Evolutionary conservation across 1,140 invertebrate genomes (phyloP).

Genomic region (Drosophila nannoptera): DNA sequence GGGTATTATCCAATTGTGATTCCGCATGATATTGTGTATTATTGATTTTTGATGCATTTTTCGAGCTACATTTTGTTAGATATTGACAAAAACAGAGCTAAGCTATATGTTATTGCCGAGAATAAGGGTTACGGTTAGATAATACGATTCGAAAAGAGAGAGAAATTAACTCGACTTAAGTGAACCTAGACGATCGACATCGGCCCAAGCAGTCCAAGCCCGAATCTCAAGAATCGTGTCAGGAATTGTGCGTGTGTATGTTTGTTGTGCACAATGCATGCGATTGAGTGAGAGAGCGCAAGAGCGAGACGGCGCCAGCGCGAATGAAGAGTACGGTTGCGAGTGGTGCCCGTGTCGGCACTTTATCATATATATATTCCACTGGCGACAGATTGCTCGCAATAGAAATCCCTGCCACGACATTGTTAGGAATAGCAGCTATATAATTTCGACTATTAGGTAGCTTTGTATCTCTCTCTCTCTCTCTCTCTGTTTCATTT

Average conservation of each 20-base stretch:
- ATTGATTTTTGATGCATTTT: background rate
- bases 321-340: slow-evolving; percentile 1
- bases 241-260: background rate
- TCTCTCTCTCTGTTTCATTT: slow-evolving; percentile 28
- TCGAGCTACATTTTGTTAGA: background rate
- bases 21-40: slow-evolving; percentile 10
- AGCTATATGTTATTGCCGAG: background rate
- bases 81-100: slow-evolving; percentile 5
- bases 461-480: slow-evolving; percentile 14
- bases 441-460: slow-evolving; percentile 30
- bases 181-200: background rate
- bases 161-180: slow-evolving; percentile 1
- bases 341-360: slow-evolving; percentile 20
- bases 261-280: slow-evolving; percentile 9
- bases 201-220: no score
- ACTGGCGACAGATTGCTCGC: slow-evolving; percentile 25
- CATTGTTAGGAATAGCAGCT: slow-evolving; percentile 25
- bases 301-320: slow-evolving; percentile 16
- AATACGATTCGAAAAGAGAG: slow-evolving; percentile 1
- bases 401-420: slow-evolving; percentile 29
- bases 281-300: slow-evolving; percentile 6
- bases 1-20: slow-evolving; percentile 21
- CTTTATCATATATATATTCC: slow-evolving; percentile 25
- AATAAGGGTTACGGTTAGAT: background rate
- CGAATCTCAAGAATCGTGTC: background rate